phyloP scores from a whole-genome alignment of 2,888 invertebrate species.

The Selenia dentaria region DNA sequence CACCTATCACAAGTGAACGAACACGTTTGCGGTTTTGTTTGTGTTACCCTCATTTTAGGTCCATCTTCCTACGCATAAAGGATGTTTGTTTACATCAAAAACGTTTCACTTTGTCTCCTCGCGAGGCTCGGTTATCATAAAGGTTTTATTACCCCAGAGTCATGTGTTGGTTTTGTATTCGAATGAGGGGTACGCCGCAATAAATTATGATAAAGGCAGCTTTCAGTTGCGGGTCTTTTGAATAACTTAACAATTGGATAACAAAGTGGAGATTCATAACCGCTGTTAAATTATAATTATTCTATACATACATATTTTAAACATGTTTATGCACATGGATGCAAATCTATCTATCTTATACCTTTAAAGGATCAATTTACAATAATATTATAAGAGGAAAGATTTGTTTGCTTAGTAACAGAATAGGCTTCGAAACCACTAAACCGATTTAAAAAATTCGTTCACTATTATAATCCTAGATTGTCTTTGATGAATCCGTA shows the following conservation, averaged over 20 bases:
- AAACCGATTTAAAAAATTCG: no score
- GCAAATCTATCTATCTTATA: no score
- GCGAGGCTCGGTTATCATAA: slow-evolving; percentile 12
- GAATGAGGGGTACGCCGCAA: slow-evolving; percentile 6
- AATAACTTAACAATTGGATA: background rate
- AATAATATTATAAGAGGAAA: no score
- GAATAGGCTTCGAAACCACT: no score
- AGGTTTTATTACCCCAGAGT: slow-evolving; percentile 8
- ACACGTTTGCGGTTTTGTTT: slow-evolving; percentile 20
- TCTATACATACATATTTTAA: no score
- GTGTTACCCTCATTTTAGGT: slow-evolving; percentile 21
- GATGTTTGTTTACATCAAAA: slow-evolving; percentile 26
- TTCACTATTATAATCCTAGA: no score
- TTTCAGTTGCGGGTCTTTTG: background rate
- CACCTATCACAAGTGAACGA: background rate
- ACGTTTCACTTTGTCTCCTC: slow-evolving; percentile 17
- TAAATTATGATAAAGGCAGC: slow-evolving; percentile 4
- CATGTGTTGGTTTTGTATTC: slow-evolving; percentile 6
- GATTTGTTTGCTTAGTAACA: no score
- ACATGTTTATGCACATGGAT: no score
- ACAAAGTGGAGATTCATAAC: background rate
- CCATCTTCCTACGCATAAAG: slow-evolving; percentile 18
- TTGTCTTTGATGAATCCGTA: no score
- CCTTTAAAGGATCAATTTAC: no score
- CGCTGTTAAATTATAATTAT: no score